Percentiles rank a stretch among this genome's conserved stretches.
Evolutionary conservation across 2,113 vertebrate species (phyloP).

Genomic region (Sitta europaea): DNA sequence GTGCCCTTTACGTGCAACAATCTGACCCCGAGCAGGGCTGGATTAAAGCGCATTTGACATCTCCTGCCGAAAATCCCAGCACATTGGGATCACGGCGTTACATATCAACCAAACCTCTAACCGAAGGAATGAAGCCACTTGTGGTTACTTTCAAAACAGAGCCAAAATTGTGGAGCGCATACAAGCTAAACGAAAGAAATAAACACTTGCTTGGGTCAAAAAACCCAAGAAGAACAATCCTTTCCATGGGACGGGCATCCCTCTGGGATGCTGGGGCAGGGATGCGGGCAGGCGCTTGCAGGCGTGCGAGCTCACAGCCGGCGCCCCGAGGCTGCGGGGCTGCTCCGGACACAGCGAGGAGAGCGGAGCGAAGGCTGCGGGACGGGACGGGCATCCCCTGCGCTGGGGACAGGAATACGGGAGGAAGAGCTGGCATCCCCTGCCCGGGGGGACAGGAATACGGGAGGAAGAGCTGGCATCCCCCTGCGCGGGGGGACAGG

Average conservation of each 20-base stretch:
- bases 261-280: neutral
- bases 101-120: neutral
- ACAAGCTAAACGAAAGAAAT: fast-evolving
- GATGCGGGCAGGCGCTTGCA: fast-evolving
- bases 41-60: neutral
- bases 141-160: neutral
- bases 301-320: no score
- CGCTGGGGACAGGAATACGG: neutral
- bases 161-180: neutral
- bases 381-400: neutral
- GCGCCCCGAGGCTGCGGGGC: fast-evolving
- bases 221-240: neutral
- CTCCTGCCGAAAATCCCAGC: neutral
- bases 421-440: no score
- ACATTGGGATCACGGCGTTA: neutral
- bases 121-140: neutral
- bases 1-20: neutral
- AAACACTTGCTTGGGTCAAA: neutral
- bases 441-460: neutral
- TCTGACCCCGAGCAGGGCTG: neutral
- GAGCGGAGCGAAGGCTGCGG: neutral
- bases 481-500: no score
- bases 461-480: neutral
- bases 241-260: fast-evolving
- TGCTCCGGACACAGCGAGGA: neutral